These are phyloP conservation scores for Nomada lathburiana DNA, from an alignment of 2,888 invertebrate species.

Conservation along the genomic window DNA sequence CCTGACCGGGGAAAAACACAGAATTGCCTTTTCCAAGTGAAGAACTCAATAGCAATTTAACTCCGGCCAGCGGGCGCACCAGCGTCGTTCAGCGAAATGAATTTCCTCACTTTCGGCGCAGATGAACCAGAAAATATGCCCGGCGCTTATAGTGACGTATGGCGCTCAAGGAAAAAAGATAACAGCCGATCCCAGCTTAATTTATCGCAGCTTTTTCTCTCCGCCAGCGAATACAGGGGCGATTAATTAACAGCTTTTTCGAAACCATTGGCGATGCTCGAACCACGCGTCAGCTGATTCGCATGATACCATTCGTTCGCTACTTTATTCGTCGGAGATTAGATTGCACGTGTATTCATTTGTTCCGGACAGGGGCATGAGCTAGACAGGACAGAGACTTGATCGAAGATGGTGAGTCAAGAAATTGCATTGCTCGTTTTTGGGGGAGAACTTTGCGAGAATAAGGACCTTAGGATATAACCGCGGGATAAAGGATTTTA, in stretches of 20 bases:
- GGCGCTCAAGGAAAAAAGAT: conserved; percentile 52
- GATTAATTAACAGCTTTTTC: conserved; percentile 68
- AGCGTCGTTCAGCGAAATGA: conserved; percentile 52
- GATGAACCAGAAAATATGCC: conserved; percentile 63
- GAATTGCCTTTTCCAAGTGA: conserved; percentile 22
- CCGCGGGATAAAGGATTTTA: background rate
- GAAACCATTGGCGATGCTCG: conserved; percentile 44
- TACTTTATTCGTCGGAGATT: conserved; percentile 46
- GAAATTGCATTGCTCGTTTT: background rate
- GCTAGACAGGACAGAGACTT: conserved; percentile 24
- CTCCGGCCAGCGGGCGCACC: conserved; percentile 17
- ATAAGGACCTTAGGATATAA: background rate
- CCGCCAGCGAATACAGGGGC: conserved; percentile 47
- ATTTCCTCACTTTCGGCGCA: conserved; percentile 59
- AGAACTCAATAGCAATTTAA: conserved; percentile 44
- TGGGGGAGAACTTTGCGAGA: background rate
- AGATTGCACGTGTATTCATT: conserved; percentile 53
- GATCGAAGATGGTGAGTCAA: conserved; percentile 21
- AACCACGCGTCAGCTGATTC: conserved; percentile 55
- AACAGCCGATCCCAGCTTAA: conserved; percentile 49
- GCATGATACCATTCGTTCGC: conserved; percentile 55
- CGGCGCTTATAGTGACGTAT: conserved; percentile 61
- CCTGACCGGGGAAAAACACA: conserved; percentile 4
- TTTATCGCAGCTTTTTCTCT: conserved; percentile 60
- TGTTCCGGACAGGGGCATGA: conserved; percentile 40